Conservation (phyloP, 2,888 invertebrate genomes). For the Zaprionus lineosus region DNA sequence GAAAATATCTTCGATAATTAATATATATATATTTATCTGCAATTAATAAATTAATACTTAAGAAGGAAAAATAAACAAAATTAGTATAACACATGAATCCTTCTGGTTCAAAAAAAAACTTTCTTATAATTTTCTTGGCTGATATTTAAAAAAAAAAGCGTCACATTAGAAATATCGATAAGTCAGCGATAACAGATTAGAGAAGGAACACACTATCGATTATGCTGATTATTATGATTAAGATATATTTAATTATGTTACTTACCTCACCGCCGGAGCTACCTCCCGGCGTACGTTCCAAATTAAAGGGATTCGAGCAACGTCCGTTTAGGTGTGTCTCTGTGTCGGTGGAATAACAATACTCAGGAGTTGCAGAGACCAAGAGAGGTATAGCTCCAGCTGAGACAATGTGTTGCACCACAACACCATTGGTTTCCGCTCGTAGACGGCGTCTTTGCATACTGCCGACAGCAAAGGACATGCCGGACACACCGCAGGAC, state of each 20-base stretch:
- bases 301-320: constrained; percentile 92
- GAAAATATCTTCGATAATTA: too few species aligned
- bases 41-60: too few species aligned
- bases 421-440: constrained; percentile 87
- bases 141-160: too few species aligned
- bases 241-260: not conserved
- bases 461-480: constrained; percentile 88
- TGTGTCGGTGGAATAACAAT: constrained; percentile 94
- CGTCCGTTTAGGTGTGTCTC: constrained; percentile 90
- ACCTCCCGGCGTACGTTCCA: constrained; percentile 89
- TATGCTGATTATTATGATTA: too few species aligned
- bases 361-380: constrained; percentile 93
- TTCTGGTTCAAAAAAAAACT: too few species aligned
- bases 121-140: too few species aligned
- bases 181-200: too few species aligned
- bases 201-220: not conserved
- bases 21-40: too few species aligned
- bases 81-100: too few species aligned
- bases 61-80: too few species aligned
- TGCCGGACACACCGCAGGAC: constrained; percentile 86
- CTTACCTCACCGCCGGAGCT: constrained; percentile 94
- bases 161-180: too few species aligned
- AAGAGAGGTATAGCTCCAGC: constrained; percentile 92
- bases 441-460: constrained; percentile 83
- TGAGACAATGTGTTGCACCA: constrained; percentile 85